phyloP scores from a whole-genome alignment of 1,140 invertebrate species.

The Formica exsecta region DNA sequence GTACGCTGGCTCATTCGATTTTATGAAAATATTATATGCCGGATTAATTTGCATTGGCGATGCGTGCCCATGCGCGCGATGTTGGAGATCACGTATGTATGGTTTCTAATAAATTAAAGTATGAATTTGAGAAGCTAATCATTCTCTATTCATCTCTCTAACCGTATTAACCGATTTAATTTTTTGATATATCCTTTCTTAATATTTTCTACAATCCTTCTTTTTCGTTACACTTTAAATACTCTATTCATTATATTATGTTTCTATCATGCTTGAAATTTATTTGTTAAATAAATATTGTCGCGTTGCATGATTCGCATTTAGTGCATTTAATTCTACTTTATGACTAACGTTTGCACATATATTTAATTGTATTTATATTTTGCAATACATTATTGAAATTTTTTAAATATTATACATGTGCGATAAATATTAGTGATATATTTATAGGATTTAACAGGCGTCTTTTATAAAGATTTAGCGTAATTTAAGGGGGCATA shows the following conservation, averaged over 20 bases:
- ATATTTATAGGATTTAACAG: neutral
- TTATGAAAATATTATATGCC: constrained; percentile 60
- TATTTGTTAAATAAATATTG: constrained; percentile 15
- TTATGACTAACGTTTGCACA: neutral
- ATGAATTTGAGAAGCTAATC: neutral
- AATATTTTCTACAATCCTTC: neutral
- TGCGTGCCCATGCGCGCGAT: neutral
- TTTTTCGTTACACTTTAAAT: neutral
- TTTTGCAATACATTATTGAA: neutral
- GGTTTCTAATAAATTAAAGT: constrained; percentile 35
- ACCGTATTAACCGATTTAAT: neutral
- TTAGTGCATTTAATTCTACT: neutral
- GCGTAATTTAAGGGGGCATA: neutral
- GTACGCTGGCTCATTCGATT: constrained; percentile 7
- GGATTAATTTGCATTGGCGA: constrained; percentile 61
- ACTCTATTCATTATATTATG: neutral
- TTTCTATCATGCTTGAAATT: neutral
- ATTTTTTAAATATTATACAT: constrained; percentile 25
- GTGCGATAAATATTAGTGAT: neutral
- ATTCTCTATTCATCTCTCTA: neutral
- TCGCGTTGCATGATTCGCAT: neutral
- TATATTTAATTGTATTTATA: constrained; percentile 7
- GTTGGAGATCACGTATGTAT: neutral
- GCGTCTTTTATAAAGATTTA: neutral
- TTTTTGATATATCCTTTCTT: constrained; percentile 20